Conservation (phyloP, 1,140 invertebrate species). For the Tetranychus cinnabarinus region DNA sequence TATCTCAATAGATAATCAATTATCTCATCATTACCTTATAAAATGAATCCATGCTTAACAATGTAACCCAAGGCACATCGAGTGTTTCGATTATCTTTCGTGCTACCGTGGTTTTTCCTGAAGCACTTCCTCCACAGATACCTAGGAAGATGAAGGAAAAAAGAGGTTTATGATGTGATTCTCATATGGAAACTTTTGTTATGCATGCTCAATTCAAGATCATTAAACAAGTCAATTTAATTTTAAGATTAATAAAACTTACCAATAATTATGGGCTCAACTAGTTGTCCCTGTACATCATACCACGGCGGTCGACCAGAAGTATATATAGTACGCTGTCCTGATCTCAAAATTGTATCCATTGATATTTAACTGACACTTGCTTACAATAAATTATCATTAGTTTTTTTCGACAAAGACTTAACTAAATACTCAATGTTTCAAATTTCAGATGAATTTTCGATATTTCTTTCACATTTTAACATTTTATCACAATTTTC, state of each 20-base stretch:
- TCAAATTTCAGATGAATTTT: no score
- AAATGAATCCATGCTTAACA: constrained; percentile 96
- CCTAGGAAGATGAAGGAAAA: constrained; percentile 28
- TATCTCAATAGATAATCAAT: no score
- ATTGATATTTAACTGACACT: no score
- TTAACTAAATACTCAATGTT: no score
- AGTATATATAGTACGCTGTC: constrained; percentile 77
- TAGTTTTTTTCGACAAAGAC: no score
- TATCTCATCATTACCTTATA: constrained; percentile 49
- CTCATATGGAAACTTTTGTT: no score
- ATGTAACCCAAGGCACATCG: constrained; percentile 92
- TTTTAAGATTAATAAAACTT: constrained; percentile 8
- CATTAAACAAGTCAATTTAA: no score
- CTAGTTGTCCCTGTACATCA: constrained; percentile 62
- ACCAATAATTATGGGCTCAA: constrained; percentile 94
- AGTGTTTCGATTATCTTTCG: constrained; percentile 89
- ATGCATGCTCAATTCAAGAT: no score
- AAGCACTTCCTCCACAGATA: constrained; percentile 93
- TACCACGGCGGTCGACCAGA: constrained; percentile 93
- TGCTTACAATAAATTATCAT: no score
- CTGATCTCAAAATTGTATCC: constrained; percentile 52
- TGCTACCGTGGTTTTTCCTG: constrained; percentile 94
- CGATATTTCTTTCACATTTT: no score
- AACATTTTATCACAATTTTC: no score
- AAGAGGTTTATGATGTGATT: no score